Conservation (phyloP, 2,113 vertebrate species). For the Origma solitaria region DNA sequence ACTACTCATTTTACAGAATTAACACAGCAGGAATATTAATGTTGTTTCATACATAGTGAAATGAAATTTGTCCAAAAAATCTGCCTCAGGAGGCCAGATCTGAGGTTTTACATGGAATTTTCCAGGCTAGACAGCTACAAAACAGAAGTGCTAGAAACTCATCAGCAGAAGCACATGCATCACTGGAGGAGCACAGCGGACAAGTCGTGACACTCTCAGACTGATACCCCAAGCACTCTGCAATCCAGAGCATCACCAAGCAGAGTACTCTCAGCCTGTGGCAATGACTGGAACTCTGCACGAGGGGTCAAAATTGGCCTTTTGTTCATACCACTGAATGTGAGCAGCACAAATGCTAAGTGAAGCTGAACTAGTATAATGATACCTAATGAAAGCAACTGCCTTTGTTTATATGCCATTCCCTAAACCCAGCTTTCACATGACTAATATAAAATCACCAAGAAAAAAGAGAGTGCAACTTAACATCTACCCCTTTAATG, state of each 20-base stretch:
- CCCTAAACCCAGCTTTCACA: not conserved
- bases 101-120: constrained; percentile 15
- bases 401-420: not conserved
- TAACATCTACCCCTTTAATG: not conserved
- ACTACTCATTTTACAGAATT: not conserved
- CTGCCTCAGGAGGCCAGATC: not conserved
- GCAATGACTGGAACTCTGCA: not conserved
- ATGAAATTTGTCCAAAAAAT: not conserved
- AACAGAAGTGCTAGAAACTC: not conserved
- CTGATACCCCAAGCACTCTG: not conserved
- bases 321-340: not conserved
- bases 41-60: not conserved
- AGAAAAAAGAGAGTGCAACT: not conserved
- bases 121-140: not conserved
- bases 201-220: not conserved
- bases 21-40: not conserved
- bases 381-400: not conserved
- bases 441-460: not conserved
- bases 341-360: not conserved
- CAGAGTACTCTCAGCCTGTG: not conserved
- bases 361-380: not conserved
- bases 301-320: not conserved
- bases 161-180: not conserved
- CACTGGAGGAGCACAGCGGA: not conserved
- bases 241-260: not conserved